Evolutionary conservation across 2,888 invertebrate genomes (phyloP), one percentile per base, ranked within the genome.

Genomic region (Hydroisotoma schaefferi): DNA sequence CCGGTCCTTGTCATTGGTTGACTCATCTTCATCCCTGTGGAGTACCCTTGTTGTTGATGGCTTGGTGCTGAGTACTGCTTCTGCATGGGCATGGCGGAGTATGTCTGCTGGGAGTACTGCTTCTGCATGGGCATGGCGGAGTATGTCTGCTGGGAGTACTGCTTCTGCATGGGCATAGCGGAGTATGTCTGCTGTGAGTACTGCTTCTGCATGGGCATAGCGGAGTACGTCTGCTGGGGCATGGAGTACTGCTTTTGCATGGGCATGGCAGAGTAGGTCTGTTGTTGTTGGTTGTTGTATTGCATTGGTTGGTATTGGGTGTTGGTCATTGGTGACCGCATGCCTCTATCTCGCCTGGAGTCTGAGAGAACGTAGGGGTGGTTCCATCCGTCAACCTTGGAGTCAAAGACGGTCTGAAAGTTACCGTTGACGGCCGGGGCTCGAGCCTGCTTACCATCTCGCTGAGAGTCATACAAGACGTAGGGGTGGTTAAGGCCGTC

Each of bases 361-460:
- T 65, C 61, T 5, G 57, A 57, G 18, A 65, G 29, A 22, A 65
- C 65, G 55, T 56, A 65, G 5, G 65, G 65, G 29, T 65, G 65
- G 40, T 65, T 61, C 55, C 52, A 53, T 20, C 61, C 64, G 46
- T 65, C 61, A 1, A 51, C 47, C 43, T 20, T 38, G 44, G 55
- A 51, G 55, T 28, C 43, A 22, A 55, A 65, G 46, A 65, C 29
- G 23, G 65, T 65, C 6, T 40, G 43, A 22, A 64, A 23, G 40
- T 60, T 60, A 6, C 54, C 29, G 52, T 57, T 61, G 33, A n/a
- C 38, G 43, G 43, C 26, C n/a, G 49, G 12, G 10, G n/a, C 18
- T 43, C 38, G 28, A 22, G 40, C 48, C 12, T 37, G 57, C 54
- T 1, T 47, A 53, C 61, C 65, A 57, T 65, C 65, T 12, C 64